Evolutionary conservation across 2,888 invertebrate genomes (phyloP).

Genomic region (Pristionchus fissidentatus): DNA sequence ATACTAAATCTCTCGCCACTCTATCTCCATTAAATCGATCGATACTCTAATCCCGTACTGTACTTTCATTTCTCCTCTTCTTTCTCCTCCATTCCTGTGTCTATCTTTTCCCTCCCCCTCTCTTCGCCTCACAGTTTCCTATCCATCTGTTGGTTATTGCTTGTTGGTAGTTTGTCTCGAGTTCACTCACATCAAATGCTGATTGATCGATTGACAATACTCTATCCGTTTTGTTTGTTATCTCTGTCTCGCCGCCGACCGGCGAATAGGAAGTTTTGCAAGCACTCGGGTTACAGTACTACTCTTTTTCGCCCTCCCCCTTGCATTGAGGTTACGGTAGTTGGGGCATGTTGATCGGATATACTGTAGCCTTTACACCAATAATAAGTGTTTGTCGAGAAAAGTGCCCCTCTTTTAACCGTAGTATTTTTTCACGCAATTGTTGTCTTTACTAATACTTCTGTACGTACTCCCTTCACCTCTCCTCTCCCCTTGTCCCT

Average conservation of each 20-base stretch:
- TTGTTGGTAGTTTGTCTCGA: background rate
- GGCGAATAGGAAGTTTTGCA: background rate
- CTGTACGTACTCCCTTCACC: background rate
- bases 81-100: background rate
- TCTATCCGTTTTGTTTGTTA: too few relatives aligned
- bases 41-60: background rate
- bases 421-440: too few relatives aligned
- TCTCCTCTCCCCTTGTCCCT: background rate
- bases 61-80: background rate
- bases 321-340: too few relatives aligned
- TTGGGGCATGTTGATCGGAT: too few relatives aligned
- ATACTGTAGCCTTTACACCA: too few relatives aligned
- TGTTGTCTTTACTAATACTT: background rate
- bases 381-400: too few relatives aligned
- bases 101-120: background rate
- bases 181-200: too few relatives aligned
- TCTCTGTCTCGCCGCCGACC: too few relatives aligned
- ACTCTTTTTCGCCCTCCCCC: too few relatives aligned
- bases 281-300: background rate
- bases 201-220: too few relatives aligned
- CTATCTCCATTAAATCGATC: background rate
- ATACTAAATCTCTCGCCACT: background rate
- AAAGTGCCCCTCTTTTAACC: too few relatives aligned
- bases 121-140: background rate
- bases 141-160: background rate